Percentiles rank a stretch among this genome's conserved stretches.
These are phyloP conservation scores for Aulostomus chinensis DNA, from an alignment of 2,797 vertebrate genomes.

Conservation along the genomic window DNA sequence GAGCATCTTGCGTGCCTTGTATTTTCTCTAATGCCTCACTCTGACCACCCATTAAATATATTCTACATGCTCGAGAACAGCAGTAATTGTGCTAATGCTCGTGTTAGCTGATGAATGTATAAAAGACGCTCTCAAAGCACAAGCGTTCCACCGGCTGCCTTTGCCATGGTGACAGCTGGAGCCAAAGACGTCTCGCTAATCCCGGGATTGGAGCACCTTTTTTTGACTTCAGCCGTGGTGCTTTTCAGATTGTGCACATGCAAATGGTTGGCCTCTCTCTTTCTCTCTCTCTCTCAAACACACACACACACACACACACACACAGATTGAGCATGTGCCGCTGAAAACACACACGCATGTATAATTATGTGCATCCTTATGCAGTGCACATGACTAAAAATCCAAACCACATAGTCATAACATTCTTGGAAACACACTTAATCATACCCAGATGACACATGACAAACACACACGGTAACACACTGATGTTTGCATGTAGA, in stretches of 20 bases:
- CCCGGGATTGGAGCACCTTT: slow-evolving; percentile 63
- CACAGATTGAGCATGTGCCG: slow-evolving; percentile 7
- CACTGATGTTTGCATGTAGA: slow-evolving; percentile 1
- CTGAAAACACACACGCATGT: slow-evolving; percentile 7
- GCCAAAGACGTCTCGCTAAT: slow-evolving; percentile 71
- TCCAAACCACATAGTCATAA: neutral
- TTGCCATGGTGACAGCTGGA: slow-evolving; percentile 76
- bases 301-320: slow-evolving; percentile 23
- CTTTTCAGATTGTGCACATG: slow-evolving; percentile 38
- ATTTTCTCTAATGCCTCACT: slow-evolving; percentile 6
- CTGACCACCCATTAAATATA: slow-evolving; percentile 23
- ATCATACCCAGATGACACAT: slow-evolving; percentile 17
- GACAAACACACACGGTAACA: slow-evolving; percentile 4
- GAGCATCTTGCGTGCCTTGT: neutral
- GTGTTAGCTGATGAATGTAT: slow-evolving; percentile 50
- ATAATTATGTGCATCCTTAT: neutral
- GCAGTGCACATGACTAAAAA: neutral
- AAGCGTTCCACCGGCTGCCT: slow-evolving; percentile 63
- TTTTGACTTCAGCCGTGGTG: too few relatives aligned
- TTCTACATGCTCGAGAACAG: slow-evolving; percentile 26
- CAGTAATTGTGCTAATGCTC: slow-evolving; percentile 51
- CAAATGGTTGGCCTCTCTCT: too few relatives aligned
- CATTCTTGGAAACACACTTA: slow-evolving; percentile 19
- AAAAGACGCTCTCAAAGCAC: slow-evolving; percentile 42
- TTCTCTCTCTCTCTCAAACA: too few relatives aligned